Evolutionary conservation across 2,888 invertebrate species (phyloP), one percentile per base, ranked within the genome.

Genomic region (Atrina japonica): DNA sequence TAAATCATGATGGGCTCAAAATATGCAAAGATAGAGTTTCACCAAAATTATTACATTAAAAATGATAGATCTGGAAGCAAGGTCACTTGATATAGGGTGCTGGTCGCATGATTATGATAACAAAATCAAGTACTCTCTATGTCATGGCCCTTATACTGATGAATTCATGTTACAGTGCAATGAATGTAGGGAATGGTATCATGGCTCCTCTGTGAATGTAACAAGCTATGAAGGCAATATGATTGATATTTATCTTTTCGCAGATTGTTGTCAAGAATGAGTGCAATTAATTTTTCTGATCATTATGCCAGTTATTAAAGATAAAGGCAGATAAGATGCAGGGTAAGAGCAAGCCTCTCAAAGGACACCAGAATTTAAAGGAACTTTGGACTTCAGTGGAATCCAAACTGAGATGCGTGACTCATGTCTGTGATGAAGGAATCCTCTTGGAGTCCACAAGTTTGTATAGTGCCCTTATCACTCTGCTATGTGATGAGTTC

Each of bases 1-100:
- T 56, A 5, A 66, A 66, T 49, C 56, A 66, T 29, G 66, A 66
- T 21, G 16, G 47, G 40, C 16, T 66, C 16, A 56, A 55, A 47
- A 21, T 30, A 6, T 66, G 56, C 11, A 43, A 50, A 9, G 66
- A 66, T 23, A n/a, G 66, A 14, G 7, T 47, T 3, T 16, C 56
- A 16, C 66, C 49, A 1, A 23, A 29, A 5, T 63, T 40, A 41
- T 25, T 63, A 18, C 21, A 1, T 21, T 35, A 30, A 55, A n/a
- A 18, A 11, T n/a, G 1, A 18, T 14, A 18, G 16, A 25, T 1
- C 21, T 25, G 9, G 40, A 18, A 14, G 16, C 16, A 59, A 25
- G 55, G n/a, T 55, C 18, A 3, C n/a, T 21, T 18, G 14, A n/a
- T 29, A 5, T n/a, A 16, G 30, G 55, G n/a, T 55, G 29, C 14